Conservation (phyloP, 2,113 vertebrate species). For the Zeus faber region DNA sequence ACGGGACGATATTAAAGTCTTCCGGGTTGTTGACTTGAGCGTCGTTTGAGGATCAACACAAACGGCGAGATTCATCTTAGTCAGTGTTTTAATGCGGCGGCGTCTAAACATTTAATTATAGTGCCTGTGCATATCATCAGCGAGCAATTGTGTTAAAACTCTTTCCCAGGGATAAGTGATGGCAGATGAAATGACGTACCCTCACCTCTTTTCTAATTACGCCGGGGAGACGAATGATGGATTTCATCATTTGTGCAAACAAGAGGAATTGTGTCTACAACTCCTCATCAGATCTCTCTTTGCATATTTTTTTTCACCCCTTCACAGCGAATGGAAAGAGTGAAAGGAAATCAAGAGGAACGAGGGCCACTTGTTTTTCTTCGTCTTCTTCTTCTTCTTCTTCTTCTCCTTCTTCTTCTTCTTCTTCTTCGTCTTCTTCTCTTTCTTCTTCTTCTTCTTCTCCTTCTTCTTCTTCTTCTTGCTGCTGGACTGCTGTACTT, state of each 20-base stretch:
- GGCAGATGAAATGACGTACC: conserved; percentile 33
- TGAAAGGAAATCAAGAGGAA: too few relatives aligned
- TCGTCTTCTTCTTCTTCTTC: too few relatives aligned
- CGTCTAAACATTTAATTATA: conserved; percentile 44
- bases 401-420: too few relatives aligned
- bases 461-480: too few relatives aligned
- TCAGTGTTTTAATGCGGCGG: conserved; percentile 21
- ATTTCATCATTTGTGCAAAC: conserved; percentile 23
- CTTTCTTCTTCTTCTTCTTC: too few relatives aligned
- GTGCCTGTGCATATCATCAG: conserved; percentile 20
- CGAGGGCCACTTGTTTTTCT: too few relatives aligned
- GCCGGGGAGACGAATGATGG: conserved; percentile 7
- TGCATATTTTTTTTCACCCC: too few relatives aligned
- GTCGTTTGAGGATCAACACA: conserved; percentile 41
- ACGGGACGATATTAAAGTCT: conserved; percentile 47
- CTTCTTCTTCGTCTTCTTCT: too few relatives aligned
- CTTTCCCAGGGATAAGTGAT: conserved; percentile 27
- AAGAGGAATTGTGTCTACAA: too few relatives aligned
- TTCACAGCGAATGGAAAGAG: too few relatives aligned
- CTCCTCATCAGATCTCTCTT: conserved; percentile 2
- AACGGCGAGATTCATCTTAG: conserved; percentile 31
- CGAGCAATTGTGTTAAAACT: conserved; percentile 24
- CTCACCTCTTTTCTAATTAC: background rate
- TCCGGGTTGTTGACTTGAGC: conserved; percentile 35
- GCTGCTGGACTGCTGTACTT: too few relatives aligned